Evolutionary conservation across 2,113 vertebrate genomes (phyloP).

Genomic region (Pedionomus torquatus): DNA sequence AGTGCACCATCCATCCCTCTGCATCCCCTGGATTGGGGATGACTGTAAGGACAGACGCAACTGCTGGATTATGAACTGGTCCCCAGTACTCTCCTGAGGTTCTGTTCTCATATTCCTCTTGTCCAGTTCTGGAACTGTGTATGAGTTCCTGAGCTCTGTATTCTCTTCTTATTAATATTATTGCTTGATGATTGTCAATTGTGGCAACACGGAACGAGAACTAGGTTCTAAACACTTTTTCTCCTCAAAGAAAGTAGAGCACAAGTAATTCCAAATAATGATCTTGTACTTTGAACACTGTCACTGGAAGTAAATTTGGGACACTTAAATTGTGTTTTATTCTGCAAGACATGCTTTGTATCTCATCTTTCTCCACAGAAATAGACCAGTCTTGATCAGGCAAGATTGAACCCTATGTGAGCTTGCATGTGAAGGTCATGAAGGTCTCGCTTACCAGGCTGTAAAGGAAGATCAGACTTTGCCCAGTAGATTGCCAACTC

Average conservation of each 20-base stretch:
- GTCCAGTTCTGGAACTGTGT: background rate
- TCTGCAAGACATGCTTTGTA: background rate
- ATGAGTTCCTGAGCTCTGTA: background rate
- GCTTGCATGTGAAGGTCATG: background rate
- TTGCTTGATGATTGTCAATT: accelerated
- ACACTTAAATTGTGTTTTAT: background rate
- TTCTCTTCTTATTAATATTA: background rate
- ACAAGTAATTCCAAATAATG: background rate
- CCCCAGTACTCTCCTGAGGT: background rate
- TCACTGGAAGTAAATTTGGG: background rate
- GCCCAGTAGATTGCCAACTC: background rate
- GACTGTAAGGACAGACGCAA: background rate
- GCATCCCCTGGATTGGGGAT: accelerated
- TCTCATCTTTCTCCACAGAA: background rate
- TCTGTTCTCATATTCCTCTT: background rate
- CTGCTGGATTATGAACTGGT: background rate
- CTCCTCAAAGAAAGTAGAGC: background rate
- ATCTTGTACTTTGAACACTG: background rate
- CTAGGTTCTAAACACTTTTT: background rate
- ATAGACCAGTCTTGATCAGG: background rate
- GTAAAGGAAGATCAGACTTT: background rate
- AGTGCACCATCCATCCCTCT: accelerated
- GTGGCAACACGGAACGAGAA: background rate
- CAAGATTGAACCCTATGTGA: accelerated
- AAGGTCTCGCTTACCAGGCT: background rate